A percentile compares a stretch with the other conserved stretches of the same genome.
Evolutionary conservation across 2,888 invertebrate species (phyloP).

Genomic region (Portevinia maculata): DNA sequence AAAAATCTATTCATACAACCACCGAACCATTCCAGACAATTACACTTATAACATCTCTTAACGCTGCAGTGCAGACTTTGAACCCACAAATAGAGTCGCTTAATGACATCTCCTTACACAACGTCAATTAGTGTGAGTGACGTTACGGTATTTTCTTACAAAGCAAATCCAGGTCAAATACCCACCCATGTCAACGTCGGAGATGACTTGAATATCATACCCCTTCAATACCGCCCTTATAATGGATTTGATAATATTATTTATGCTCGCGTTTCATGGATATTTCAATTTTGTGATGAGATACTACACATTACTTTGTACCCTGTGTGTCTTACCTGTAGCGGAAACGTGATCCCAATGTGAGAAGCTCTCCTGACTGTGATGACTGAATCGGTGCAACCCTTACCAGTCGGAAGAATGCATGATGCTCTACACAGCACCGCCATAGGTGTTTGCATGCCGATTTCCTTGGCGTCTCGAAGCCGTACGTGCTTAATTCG

Average conservation of each 20-base stretch:
- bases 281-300: slow-evolving; percentile 27
- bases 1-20: too few relatives aligned
- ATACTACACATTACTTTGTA: slow-evolving; percentile 12
- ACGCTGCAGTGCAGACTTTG: too few relatives aligned
- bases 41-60: slow-evolving; percentile 42
- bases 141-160: too few relatives aligned
- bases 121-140: slow-evolving; percentile 31
- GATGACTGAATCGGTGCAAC: slow-evolving; percentile 86
- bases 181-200: slow-evolving; percentile 19
- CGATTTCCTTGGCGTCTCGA: slow-evolving; percentile 95
- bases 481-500: slow-evolving; percentile 97
- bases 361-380: slow-evolving; percentile 87
- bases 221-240: background rate
- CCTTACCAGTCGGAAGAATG: slow-evolving; percentile 94
- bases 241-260: slow-evolving; percentile 48
- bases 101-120: slow-evolving; percentile 24
- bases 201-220: slow-evolving; percentile 20
- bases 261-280: slow-evolving; percentile 40
- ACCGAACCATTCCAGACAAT: slow-evolving; percentile 24
- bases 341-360: slow-evolving; percentile 90
- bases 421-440: slow-evolving; percentile 97
- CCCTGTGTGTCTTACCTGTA: slow-evolving; percentile 88
- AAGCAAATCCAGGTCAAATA: slow-evolving; percentile 48
- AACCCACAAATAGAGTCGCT: slow-evolving; percentile 1
- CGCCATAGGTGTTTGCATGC: slow-evolving; percentile 98